Evolutionary conservation across 2,888 invertebrate species (phyloP).

Genomic region (Bembecia ichneumoniformis): DNA sequence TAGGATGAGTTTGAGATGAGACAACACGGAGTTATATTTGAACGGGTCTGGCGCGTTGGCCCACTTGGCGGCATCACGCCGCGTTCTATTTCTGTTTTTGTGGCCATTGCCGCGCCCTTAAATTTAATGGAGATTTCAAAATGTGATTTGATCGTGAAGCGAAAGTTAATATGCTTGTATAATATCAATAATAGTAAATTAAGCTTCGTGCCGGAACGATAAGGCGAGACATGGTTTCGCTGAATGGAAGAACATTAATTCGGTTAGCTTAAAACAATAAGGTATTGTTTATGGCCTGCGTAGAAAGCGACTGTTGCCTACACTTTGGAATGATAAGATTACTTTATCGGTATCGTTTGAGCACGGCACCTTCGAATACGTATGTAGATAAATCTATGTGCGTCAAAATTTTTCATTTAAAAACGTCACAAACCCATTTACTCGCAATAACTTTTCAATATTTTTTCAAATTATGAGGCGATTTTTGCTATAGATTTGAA

Average conservation of each 20-base stretch:
- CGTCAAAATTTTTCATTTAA: too few species aligned
- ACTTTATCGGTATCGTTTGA: conserved; percentile 30
- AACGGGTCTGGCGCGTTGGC: conserved; percentile 27
- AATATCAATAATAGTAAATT: not conserved
- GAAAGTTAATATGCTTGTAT: not conserved
- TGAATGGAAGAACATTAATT: conserved; percentile 11
- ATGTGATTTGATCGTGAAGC: not conserved
- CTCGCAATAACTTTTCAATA: too few species aligned
- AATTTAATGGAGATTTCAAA: conserved; percentile 10
- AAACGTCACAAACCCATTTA: too few species aligned
- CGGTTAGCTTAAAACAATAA: conserved; percentile 37
- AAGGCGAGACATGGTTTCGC: not conserved
- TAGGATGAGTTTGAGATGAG: too few species aligned
- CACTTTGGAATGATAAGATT: conserved; percentile 37
- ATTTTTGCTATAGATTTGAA: too few species aligned
- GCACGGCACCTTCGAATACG: conserved; percentile 1
- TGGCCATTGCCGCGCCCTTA: conserved; percentile 50
- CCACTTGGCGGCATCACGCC: conserved; percentile 49
- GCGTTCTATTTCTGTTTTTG: conserved; percentile 47
- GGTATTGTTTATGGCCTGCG: conserved; percentile 35
- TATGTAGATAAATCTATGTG: too few species aligned
- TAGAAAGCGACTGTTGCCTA: conserved; percentile 37
- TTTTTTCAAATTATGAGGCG: too few species aligned
- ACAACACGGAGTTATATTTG: conserved; percentile 26
- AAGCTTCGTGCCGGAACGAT: not conserved